Conservation (phyloP, 2,888 invertebrate species). For the Microctonus aethiopoides region DNA sequence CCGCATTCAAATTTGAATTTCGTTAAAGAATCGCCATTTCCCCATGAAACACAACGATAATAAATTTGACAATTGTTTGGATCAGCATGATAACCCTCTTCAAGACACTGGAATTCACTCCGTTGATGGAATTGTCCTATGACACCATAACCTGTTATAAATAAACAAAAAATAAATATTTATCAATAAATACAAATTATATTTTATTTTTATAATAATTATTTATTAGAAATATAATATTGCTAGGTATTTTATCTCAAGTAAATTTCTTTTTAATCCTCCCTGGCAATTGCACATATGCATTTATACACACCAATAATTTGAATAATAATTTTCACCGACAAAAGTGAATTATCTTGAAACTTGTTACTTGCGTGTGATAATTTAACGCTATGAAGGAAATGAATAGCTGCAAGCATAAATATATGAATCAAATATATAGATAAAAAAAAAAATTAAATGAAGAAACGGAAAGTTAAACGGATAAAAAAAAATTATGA, state of each 20-base stretch:
- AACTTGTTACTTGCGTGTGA: conserved; percentile 2
- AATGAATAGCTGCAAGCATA: not conserved
- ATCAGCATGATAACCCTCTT: conserved; percentile 80
- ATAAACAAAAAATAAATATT: not conserved
- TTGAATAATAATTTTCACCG: not conserved
- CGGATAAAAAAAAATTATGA: not conserved
- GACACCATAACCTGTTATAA: conserved; percentile 26
- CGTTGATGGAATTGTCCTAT: not conserved
- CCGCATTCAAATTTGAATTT: conserved; percentile 79
- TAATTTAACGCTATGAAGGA: not conserved
- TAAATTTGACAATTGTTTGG: conserved; percentile 79
- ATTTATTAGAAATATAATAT: too few species aligned
- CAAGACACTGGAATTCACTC: conserved; percentile 69
- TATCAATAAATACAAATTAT: not conserved
- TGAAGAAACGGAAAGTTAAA: too few species aligned
- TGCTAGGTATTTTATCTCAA: not conserved
- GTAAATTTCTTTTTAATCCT: not conserved
- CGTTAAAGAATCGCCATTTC: conserved; percentile 69
- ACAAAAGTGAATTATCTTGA: conserved; percentile 5
- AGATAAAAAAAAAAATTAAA: not conserved
- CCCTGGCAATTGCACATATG: not conserved
- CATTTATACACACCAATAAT: not conserved
- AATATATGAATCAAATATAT: conserved; percentile 10
- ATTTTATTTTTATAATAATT: not conserved
- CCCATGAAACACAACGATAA: conserved; percentile 79